Base-by-base conservation (phyloP, 2,888 invertebrate species). In the Platycnemis pennipes region DNA sequence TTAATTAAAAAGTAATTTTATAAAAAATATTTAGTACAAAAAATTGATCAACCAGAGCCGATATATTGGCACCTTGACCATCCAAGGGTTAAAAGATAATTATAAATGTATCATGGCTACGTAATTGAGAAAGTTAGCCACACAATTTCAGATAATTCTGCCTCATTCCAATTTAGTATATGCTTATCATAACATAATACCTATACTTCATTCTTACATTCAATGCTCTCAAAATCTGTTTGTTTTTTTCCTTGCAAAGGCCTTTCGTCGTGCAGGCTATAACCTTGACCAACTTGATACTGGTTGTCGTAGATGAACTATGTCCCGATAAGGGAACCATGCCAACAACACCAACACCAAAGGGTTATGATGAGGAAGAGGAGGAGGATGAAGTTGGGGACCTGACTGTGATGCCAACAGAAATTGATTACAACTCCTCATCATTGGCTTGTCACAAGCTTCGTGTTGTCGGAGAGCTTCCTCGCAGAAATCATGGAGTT, bases 201-300 rank as follows among this genome's bases (percentile, higher is more conserved):
- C 13, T 19, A 22, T 56, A 19, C n/a, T n/a, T 49, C 49, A 49
- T 11, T 49, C 16, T 49, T 49, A 11, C 16, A 7, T 16, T 49
- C 8, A 11, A 86, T 86, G 19, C 42, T 44, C 42, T 42, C n/a
- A 8, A 87, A 45, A 7, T 22, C 49, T 53, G 26, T 44, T 44
- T 2, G 0, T 13, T 63, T 2, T 45, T 44, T 91, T 63, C 4
- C 63, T 45, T 22, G 56, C 45, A 26, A 4, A 94, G 96, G 94
- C 96, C 96, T 37, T 96, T 96, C 95, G 96, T 96, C 87, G 96
- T 96, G 44, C 96, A 96, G 95, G 95, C 95, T 94, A 96, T 96
- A 86, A 96, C 95, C 94, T 98, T 98, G 96, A 99, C 99, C 96
- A 99, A 99, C 97, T 97, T 99, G 95, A 98, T 99, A 95, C 97